Percentiles rank a stretch among this genome's conserved stretches.
phyloP scores from a whole-genome alignment of 2,797 vertebrate species.

The Borostomias antarcticus region DNA sequence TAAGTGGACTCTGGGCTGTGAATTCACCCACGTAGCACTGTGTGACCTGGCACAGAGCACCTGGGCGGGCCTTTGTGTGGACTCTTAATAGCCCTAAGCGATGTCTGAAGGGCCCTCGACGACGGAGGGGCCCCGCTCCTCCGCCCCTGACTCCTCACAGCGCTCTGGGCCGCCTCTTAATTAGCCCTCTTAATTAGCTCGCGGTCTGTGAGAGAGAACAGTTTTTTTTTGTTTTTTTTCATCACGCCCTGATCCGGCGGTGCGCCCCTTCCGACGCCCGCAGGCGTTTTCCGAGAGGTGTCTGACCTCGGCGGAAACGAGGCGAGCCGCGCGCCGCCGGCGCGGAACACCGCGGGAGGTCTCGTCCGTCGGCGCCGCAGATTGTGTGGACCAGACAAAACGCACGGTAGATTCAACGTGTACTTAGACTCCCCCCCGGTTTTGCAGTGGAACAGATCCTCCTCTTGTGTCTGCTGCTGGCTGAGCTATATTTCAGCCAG shows the following conservation, averaged over 20 bases:
- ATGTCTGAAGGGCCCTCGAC: slow-evolving; percentile 65
- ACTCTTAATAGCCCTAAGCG: slow-evolving; percentile 58
- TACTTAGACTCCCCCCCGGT: no score
- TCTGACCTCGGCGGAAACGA: no score
- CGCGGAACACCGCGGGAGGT: no score
- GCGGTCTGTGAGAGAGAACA: slow-evolving; percentile 50
- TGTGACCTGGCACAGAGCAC: slow-evolving; percentile 48
- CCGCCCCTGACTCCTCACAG: slow-evolving; percentile 49
- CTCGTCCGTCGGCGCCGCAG: no score
- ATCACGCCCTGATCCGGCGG: slow-evolving; percentile 34
- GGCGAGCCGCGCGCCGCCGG: no score
- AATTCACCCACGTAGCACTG: slow-evolving; percentile 46
- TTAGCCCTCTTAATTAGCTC: slow-evolving; percentile 71
- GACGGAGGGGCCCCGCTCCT: slow-evolving; percentile 46
- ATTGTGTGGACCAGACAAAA: no score
- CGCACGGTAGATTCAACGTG: no score
- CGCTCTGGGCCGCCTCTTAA: slow-evolving; percentile 64
- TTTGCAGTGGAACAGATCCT: not conserved
- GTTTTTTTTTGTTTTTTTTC: slow-evolving; percentile 62
- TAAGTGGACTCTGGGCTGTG: slow-evolving; percentile 51
- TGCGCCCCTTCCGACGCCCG: not conserved
- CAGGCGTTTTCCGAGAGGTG: not conserved
- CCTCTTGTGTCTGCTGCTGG: not conserved
- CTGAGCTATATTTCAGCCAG: not conserved
- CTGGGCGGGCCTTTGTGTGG: slow-evolving; percentile 56